Base-by-base conservation (phyloP, 1,140 invertebrate species). In the Armadillidium nasatum region DNA sequence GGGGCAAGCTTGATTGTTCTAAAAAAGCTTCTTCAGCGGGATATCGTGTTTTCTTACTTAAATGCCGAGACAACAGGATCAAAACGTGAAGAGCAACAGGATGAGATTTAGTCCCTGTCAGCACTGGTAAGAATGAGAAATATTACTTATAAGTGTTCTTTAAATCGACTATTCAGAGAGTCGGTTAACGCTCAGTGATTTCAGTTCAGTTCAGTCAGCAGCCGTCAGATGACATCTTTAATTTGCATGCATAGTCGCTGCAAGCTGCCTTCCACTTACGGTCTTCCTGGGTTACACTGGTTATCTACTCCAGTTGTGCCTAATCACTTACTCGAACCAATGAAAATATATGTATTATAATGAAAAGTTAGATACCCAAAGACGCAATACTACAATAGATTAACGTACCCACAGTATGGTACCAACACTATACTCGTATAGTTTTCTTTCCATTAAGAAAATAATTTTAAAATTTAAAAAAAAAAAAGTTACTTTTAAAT, bases 261-360 rank as follows among this genome's bases (percentile, higher is more conserved):
- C 50, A 60, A 60, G 50, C 50, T 60, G 50, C 50, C 50, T 60
- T 60, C 50, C 50, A 60, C 50, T 60, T 60, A 60, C 7, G 50
- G 50, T 60, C 50, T 60, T 60, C 50, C 50, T 60, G 50, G 50
- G 50, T 13, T 19, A 15, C 11, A 13, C 50, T 60, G 50, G 50
- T 1, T 60, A 13, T 60, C 50, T 60, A 60, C 19, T 7, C 50
- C 50, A 60, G 50, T 3, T 60, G 50, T 60, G 50, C 50, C 50
- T 60, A 33, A 33, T 60, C 19, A 1, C 50, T 19, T 60, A 60
- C 19, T 19, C 19, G 19, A 60, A 60, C 50, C 50, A 60, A 19
- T 15, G 11, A 15, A 60, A 60, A 60, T 13, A 19, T 60, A 15
- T 33, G 33, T 33, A 33, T 33, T 33, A 33, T 33, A 33, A 33